These are phyloP conservation scores for Drosophila teissieri DNA, from an alignment of 1,140 invertebrate genomes.

Conservation along the genomic window DNA sequence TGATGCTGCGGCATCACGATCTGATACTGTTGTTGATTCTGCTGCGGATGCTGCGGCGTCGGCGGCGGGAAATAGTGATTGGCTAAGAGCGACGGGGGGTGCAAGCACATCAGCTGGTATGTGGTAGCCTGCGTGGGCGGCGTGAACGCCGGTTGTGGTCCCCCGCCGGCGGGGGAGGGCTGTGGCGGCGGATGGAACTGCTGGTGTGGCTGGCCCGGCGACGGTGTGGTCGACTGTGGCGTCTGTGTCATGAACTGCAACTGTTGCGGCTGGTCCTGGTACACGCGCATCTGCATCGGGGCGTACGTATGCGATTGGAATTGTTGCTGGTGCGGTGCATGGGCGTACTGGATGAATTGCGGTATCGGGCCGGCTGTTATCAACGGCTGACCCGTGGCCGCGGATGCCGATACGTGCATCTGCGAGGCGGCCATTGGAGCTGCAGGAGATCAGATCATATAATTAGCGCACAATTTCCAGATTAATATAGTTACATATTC, in stretches of 20 bases:
- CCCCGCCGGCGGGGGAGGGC: slow-evolving; percentile 86
- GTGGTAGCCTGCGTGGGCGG: slow-evolving; percentile 63
- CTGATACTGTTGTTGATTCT: slow-evolving; percentile 75
- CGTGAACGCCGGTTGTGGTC: slow-evolving; percentile 84
- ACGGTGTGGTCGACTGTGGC: slow-evolving; percentile 87
- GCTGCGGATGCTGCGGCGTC: slow-evolving; percentile 79
- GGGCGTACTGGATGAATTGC: slow-evolving; percentile 87
- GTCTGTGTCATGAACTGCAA: slow-evolving; percentile 88
- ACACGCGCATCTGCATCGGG: slow-evolving; percentile 87
- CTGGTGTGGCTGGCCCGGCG: slow-evolving; percentile 87
- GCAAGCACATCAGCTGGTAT: slow-evolving; percentile 87
- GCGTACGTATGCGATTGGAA: slow-evolving; percentile 85
- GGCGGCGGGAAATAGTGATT: slow-evolving; percentile 69
- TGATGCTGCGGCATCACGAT: slow-evolving; percentile 81
- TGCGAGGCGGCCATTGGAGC: slow-evolving; percentile 88
- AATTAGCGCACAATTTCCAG: not conserved
- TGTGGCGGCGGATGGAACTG: slow-evolving; percentile 87
- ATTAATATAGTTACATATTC: no score
- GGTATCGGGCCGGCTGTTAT: slow-evolving; percentile 89
- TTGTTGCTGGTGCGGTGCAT: slow-evolving; percentile 87
- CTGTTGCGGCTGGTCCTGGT: slow-evolving; percentile 86
- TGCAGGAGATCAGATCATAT: slow-evolving; percentile 50
- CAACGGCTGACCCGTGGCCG: slow-evolving; percentile 93
- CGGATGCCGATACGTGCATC: slow-evolving; percentile 90
- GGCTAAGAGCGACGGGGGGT: slow-evolving; percentile 80